Evolutionary conservation across 2,797 vertebrate genomes (phyloP).

Genomic region (Perodicticus potto): DNA sequence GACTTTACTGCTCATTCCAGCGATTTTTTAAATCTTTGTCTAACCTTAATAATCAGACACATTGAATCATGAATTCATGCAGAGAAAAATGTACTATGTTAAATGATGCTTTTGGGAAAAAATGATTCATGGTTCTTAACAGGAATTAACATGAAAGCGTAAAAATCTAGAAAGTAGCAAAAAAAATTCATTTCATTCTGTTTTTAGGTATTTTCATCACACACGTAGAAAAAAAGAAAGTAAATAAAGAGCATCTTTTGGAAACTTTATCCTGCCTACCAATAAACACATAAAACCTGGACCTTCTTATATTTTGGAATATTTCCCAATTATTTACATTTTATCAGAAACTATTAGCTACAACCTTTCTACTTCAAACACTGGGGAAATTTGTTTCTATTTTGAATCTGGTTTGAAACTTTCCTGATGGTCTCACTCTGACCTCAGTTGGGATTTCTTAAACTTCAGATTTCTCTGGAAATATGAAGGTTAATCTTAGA

Average conservation of each 20-base stretch:
- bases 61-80: constrained; percentile 38
- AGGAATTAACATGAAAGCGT: constrained; percentile 34
- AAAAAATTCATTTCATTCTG: background rate
- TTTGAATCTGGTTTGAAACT: background rate
- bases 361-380: background rate
- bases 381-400: background rate
- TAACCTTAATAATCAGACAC: constrained; percentile 8
- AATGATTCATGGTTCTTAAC: background rate
- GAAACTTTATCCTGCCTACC: background rate
- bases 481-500: constrained; percentile 5
- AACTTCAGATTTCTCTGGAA: constrained; percentile 43
- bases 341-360: background rate
- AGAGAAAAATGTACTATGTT: constrained; percentile 17
- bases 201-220: constrained; percentile 46
- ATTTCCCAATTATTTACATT: constrained; percentile 9
- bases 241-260: background rate
- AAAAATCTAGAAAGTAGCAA: constrained; percentile 54
- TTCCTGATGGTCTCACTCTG: background rate
- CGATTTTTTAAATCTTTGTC: background rate
- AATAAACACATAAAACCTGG: background rate
- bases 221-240: background rate
- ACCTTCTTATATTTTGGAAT: background rate
- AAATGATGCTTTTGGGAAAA: constrained; percentile 6
- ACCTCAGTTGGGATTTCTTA: background rate
- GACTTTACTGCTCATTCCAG: background rate